Base-by-base conservation (phyloP, 2,797 vertebrate species). In the Lates japonicus region DNA sequence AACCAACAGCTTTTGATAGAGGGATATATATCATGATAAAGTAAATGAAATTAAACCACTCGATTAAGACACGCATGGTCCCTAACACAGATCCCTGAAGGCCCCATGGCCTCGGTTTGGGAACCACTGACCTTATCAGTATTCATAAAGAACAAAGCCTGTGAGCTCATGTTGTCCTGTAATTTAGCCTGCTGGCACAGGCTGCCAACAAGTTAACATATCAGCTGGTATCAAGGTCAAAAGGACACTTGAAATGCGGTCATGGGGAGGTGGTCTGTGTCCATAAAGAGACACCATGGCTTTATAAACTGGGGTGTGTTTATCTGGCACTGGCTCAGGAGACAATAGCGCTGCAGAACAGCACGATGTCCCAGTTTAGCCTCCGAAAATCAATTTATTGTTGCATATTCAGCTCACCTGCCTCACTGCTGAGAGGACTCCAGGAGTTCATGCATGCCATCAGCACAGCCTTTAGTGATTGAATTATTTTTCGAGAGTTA, bases 141-240 rank as follows among this genome's bases (percentile, higher is more conserved):
- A 0, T 10, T 9, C 20, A 70, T 31, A 5, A 49, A 55, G 1
- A 63, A 69, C 58, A 74, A 74, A 57, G 41, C 51, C 39, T 19
- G 42, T 2, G 3, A 65, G 61, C 51, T 39, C 48, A 54, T 51
- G 44, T 2, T 48, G 63, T 67, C 19, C 60, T 67, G 29, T 31
- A 9, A 58, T 72, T 59, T 33, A 41, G 49, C 65, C 65, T 55
- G 49, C 52, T 29, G 29, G 20, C 20, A 61, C 44, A 41, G 5
- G 19, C 51, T 63, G 62, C n/a, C 64, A 63, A 42, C 74, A 46
- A n/a, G 14, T 35, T 16, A 16, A 42, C n/a, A 51, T 59, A 42
- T 16, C 69, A 37, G 78, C 63, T 46, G 33, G 44, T 12, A 42
- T 58, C 67, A 86, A 88, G 74, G 83, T 83, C 76, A 71, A 2